Evolutionary conservation across 2,113 vertebrate genomes (phyloP), one percentile per base, ranked within the genome.

Genomic region (Eublepharis macularius): DNA sequence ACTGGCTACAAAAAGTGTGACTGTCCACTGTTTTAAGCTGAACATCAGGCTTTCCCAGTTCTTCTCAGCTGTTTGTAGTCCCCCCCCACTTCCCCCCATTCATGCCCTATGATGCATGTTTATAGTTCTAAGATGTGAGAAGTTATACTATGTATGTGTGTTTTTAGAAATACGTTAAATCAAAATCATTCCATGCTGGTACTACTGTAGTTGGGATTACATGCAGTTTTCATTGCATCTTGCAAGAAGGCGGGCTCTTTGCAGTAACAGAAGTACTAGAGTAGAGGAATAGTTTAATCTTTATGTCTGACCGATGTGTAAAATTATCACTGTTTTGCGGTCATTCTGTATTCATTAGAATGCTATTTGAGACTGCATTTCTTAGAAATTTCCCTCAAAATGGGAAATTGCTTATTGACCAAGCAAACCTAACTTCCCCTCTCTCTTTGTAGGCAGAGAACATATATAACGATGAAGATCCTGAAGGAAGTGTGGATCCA

Each of bases 391-490:
- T 29, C 32, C 86, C 4, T 45, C 4, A 24, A 4, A 29, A 6
- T 0, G 63, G 45, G 1, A 72, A 29, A 57, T 49, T 47, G 60
- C 4, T 4, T 75, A 73, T 34, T 60, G 8, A 5, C 4, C 36
- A 2, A 0, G 13, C 4, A 43, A 74, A 3, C 14, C 78, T 60
- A 39, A 0, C 51, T 75, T 76, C 51, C 92, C 76, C 63, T 6
- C 12, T 88, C 82, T 95, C 57, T 21, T 36, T 89, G n/a, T 95
- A 99, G 99, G 99, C 98, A 45, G 98, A 99, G 96, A 99, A 99
- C 93, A 99, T 99, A 90, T 99, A 99, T 90, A 99, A 99, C 4
- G 99, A 99, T 68, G 98, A 99, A 95, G 98, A 99, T 91, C 98
- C 99, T 47, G 98, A 99, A 91, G 98, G 98, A 74, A 98, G 97